Conservation (phyloP, 2,113 vertebrate genomes). For the Actinemys pallida region DNA sequence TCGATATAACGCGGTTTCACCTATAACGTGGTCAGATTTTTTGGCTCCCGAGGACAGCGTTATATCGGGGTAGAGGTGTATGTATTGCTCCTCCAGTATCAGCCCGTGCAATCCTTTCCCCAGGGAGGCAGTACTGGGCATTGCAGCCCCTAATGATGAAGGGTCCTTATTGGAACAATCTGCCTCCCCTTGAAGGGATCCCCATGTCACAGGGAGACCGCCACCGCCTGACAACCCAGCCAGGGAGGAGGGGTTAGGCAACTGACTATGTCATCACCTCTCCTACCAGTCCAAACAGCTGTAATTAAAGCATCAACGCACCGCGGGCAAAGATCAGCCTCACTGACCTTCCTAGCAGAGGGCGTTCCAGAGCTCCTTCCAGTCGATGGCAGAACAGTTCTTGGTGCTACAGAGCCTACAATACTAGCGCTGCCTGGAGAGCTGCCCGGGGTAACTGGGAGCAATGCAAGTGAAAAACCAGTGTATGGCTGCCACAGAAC, state of each 20-base stretch:
- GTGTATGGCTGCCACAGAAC: neutral
- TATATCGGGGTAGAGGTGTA: too few species aligned
- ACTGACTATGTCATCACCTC: neutral
- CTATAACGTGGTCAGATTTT: too few species aligned
- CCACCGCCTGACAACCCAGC: neutral
- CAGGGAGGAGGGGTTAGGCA: neutral
- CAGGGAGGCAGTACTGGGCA: neutral
- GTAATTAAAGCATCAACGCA: neutral
- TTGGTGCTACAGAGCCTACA: neutral
- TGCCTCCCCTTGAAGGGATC: accelerated
- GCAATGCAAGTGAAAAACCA: neutral
- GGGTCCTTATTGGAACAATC: neutral
- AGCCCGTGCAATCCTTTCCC: neutral
- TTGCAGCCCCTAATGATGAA: neutral
- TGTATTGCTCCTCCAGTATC: neutral
- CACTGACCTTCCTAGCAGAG: neutral
- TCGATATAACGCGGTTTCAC: too few species aligned
- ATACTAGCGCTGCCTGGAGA: neutral
- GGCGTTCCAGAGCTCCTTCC: neutral
- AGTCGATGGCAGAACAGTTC: neutral
- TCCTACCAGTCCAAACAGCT: conserved; percentile 18
- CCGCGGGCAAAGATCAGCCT: neutral
- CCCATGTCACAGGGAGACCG: neutral
- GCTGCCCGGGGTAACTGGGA: neutral
- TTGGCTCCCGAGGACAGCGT: too few species aligned